Conservation (phyloP, 2,888 invertebrate species). For the Pristionchus maxplancki region DNA sequence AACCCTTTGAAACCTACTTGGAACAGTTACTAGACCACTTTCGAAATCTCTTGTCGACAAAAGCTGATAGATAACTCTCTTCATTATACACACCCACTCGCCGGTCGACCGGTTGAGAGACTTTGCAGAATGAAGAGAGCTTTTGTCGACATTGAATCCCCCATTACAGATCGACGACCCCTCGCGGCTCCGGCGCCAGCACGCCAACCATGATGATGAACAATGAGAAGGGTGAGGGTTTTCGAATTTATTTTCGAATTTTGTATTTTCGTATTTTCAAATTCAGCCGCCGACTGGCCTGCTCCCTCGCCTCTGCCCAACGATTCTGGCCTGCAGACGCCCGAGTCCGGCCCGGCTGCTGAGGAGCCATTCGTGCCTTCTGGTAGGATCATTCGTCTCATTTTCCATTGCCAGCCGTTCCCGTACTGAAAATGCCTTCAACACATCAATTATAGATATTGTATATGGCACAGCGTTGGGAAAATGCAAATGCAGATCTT, state of each 20-base stretch:
- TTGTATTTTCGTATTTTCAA: neutral
- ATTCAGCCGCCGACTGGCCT: slow-evolving; percentile 18
- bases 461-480: too few species aligned
- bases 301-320: slow-evolving; percentile 7
- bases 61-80: too few species aligned
- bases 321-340: too few species aligned
- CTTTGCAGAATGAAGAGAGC: too few species aligned
- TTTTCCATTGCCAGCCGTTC: too few species aligned
- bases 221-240: slow-evolving; percentile 30
- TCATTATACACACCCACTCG: too few species aligned
- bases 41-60: too few species aligned
- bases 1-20: neutral
- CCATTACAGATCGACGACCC: slow-evolving; percentile 53
- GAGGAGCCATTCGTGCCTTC: neutral
- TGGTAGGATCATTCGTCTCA: neutral
- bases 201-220: slow-evolving; percentile 60
- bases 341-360: too few species aligned
- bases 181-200: slow-evolving; percentile 61
- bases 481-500: neutral
- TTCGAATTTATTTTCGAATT: neutral
- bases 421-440: too few species aligned
- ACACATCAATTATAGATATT: too few species aligned
- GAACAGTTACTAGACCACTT: neutral
- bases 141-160: neutral
- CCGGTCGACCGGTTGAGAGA: too few species aligned